Conservation (phyloP, 2,113 vertebrate species). For the Corythoichthys haematopterus region DNA sequence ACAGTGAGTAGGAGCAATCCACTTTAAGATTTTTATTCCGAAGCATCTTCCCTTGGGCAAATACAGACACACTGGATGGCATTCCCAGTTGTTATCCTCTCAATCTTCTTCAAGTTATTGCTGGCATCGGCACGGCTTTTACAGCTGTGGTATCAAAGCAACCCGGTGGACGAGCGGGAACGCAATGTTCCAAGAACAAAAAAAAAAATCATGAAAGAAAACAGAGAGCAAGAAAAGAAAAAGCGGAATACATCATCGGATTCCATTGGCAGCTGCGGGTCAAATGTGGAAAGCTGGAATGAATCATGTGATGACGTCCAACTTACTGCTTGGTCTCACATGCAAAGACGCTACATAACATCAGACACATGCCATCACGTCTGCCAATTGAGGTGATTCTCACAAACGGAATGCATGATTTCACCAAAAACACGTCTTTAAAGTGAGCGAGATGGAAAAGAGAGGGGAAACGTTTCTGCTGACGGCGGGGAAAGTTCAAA, state of each 20-base stretch:
- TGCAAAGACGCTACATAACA: constrained; percentile 22
- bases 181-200: constrained; percentile 43
- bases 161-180: constrained; percentile 35
- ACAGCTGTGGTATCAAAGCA: constrained; percentile 58
- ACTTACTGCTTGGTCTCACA: constrained; percentile 24
- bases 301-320: constrained; percentile 21
- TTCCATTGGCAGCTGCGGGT: constrained; percentile 7
- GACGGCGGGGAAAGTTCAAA: constrained; percentile 64
- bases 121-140: constrained; percentile 50
- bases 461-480: constrained; percentile 50
- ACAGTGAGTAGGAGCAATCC: constrained; percentile 43
- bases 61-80: constrained; percentile 42
- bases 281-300: constrained; percentile 17
- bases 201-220: constrained; percentile 24
- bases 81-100: constrained; percentile 51
- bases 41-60: constrained; percentile 42
- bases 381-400: constrained; percentile 58
- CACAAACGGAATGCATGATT: constrained; percentile 60
- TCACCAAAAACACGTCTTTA: constrained; percentile 52
- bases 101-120: constrained; percentile 59
- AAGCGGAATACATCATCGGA: constrained; percentile 15
- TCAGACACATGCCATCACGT: constrained; percentile 10
- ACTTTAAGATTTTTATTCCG: constrained; percentile 52
- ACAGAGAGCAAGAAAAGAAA: background rate
- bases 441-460: constrained; percentile 41